Conservation (phyloP, 2,113 vertebrate species). For the Bothrops jararaca region DNA sequence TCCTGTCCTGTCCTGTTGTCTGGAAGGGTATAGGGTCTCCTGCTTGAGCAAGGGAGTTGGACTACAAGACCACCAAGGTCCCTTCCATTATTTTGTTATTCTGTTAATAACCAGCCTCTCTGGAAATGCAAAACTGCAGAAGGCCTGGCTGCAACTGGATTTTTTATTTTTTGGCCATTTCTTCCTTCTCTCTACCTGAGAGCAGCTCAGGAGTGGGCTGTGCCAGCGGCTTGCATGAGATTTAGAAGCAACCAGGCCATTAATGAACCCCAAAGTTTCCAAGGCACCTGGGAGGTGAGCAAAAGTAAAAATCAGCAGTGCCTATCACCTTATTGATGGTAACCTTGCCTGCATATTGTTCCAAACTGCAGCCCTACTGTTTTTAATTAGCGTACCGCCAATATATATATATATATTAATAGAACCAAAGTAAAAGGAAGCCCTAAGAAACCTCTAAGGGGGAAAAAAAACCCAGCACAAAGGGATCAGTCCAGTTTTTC, state of each 20-base stretch:
- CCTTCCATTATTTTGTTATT: neutral
- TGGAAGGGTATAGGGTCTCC: no score
- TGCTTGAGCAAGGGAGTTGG: no score
- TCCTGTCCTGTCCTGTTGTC: no score
- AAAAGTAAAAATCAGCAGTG: slow-evolving; percentile 32
- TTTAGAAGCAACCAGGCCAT: slow-evolving; percentile 49
- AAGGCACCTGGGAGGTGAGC: slow-evolving; percentile 1
- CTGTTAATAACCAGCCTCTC: neutral
- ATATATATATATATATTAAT: neutral
- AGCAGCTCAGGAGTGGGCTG: neutral
- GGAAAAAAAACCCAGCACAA: slow-evolving; percentile 59
- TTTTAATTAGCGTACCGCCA: slow-evolving; percentile 60
- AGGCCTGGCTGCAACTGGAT: neutral
- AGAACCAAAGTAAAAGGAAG: slow-evolving; percentile 40
- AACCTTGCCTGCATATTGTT: slow-evolving; percentile 65
- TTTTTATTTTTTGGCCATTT: neutral
- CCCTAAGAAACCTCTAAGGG: slow-evolving; percentile 59
- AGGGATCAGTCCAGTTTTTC: slow-evolving; percentile 77
- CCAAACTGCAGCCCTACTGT: slow-evolving; percentile 58
- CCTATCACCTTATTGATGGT: slow-evolving; percentile 48
- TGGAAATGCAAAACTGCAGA: neutral
- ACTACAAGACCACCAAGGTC: neutral
- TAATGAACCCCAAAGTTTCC: slow-evolving; percentile 1
- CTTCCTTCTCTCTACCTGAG: slow-evolving; percentile 41
- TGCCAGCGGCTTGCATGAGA: slow-evolving; percentile 24